Conservation (phyloP, 2,113 vertebrate genomes). For the Tympanuchus pallidicinctus region DNA sequence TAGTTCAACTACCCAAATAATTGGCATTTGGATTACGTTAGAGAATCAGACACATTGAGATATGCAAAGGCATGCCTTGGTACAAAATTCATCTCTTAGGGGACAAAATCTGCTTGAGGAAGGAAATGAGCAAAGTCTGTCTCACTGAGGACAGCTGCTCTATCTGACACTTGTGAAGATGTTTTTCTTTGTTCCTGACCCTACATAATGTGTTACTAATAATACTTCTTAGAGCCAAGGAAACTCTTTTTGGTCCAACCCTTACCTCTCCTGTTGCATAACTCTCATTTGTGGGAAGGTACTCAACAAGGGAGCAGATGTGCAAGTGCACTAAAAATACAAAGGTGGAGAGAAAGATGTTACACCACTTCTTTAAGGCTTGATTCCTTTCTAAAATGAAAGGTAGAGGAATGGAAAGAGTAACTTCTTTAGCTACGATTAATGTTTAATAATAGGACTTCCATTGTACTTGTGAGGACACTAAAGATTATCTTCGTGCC, state of each 20-base stretch:
- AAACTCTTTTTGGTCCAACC: not conserved
- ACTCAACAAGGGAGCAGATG: not conserved
- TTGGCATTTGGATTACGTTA: not conserved
- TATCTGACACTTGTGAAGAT: not conserved
- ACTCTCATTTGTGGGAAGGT: not conserved
- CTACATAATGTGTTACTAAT: not conserved
- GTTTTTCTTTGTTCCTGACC: not conserved
- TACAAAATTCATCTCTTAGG: not conserved
- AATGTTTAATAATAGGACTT: not conserved
- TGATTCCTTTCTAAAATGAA: not conserved
- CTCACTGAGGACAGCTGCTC: not conserved
- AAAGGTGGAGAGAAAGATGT: not conserved
- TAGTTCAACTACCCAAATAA: not conserved
- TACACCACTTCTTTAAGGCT: not conserved
- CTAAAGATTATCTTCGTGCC: constrained; percentile 37
- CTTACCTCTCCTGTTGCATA: not conserved
- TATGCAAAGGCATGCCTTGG: not conserved
- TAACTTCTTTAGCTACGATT: not conserved
- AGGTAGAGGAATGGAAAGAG: not conserved
- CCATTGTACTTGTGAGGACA: not conserved
- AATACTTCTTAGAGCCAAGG: not conserved
- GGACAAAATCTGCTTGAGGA: not conserved
- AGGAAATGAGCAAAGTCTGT: not conserved
- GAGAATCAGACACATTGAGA: not conserved
- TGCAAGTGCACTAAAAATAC: not conserved